Percentiles rank a stretch among this genome's conserved stretches.
Conservation (phyloP, 2,888 invertebrate genomes). For the Galeruca laticollis region DNA sequence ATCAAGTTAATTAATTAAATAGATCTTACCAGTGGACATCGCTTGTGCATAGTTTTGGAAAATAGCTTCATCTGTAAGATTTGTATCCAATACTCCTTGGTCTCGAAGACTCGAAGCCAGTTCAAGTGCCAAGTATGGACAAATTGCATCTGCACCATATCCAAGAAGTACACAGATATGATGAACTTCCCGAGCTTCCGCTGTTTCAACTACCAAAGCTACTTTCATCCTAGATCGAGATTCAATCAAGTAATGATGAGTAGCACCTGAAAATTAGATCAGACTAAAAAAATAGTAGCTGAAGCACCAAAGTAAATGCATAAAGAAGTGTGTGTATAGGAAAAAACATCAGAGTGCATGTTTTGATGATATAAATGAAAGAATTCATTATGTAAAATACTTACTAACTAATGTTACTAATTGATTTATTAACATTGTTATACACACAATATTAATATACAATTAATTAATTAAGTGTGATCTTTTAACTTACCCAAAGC, state of each 20-base stretch:
- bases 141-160: conserved; percentile 98
- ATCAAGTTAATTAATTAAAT: neutral
- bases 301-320: too few species aligned
- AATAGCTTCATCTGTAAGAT: conserved; percentile 83
- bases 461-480: too few species aligned
- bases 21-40: conserved; percentile 59
- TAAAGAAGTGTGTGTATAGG: too few species aligned
- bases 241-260: conserved; percentile 96
- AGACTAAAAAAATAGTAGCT: neutral
- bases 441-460: too few species aligned
- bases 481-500: conserved; percentile 72
- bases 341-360: too few species aligned
- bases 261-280: conserved; percentile 73
- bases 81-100: conserved; percentile 85
- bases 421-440: too few species aligned
- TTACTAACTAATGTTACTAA: too few species aligned
- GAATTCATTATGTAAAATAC: too few species aligned
- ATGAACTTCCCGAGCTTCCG: conserved; percentile 95
- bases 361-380: too few species aligned
- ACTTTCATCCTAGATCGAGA: conserved; percentile 96
- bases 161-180: conserved; percentile 95
- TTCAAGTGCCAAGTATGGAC: conserved; percentile 97
- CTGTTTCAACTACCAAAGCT: conserved; percentile 94
- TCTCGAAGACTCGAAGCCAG: conserved; percentile 87
- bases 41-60: conserved; percentile 91